Conservation (phyloP, 2,888 invertebrate species). For the Diarsia brunnea region DNA sequence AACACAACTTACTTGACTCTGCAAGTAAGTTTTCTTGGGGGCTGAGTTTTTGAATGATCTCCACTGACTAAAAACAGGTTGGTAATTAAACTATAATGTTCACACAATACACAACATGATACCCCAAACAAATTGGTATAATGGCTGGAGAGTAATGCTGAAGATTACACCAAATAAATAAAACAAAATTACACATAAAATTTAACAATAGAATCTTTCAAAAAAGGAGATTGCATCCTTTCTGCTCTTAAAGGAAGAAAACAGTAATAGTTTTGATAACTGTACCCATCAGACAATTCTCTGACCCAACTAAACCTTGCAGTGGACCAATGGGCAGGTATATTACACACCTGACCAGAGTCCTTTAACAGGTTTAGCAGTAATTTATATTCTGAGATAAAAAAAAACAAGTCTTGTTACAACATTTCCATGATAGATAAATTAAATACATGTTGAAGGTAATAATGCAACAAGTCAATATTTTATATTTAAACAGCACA, state of each 20-base stretch:
- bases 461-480: slow-evolving; percentile 11
- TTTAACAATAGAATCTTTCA: not conserved
- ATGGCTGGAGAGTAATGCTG: not conserved
- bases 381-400: slow-evolving; percentile 2
- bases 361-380: not conserved
- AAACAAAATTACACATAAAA: not conserved
- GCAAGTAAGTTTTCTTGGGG: too few species aligned
- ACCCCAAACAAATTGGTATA: not conserved
- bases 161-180: not conserved
- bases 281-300: not conserved
- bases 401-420: not conserved
- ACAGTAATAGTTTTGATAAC: not conserved
- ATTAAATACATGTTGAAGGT: slow-evolving; percentile 32
- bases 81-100: too few species aligned
- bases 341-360: not conserved
- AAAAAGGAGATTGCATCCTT: too few species aligned
- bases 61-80: not conserved
- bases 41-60: too few species aligned
- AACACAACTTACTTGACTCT: too few species aligned
- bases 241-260: not conserved
- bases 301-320: not conserved
- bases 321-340: not conserved
- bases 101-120: too few species aligned
- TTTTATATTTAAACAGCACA: slow-evolving; percentile 16
- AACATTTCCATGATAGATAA: not conserved